Evolutionary conservation across 2,797 vertebrate genomes (phyloP).

Genomic region (Sebastes minor): DNA sequence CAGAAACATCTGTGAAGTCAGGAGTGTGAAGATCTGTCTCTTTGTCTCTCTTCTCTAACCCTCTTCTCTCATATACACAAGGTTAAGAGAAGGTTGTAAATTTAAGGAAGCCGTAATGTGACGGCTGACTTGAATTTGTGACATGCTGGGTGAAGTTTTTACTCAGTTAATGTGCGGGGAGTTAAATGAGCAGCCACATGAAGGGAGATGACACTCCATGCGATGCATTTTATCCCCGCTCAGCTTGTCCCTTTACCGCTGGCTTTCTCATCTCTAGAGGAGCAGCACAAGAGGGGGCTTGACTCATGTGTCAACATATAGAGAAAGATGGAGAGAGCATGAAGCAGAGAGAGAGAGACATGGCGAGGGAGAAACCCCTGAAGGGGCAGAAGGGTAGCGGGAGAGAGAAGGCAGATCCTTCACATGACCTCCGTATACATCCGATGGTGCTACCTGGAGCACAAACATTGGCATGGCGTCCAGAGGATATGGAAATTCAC

Average conservation of each 20-base stretch:
- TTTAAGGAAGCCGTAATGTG: conserved; percentile 17
- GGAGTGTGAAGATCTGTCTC: conserved; percentile 34
- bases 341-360: background rate
- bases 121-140: conserved; percentile 33
- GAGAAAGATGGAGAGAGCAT: conserved; percentile 4
- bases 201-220: conserved; percentile 27
- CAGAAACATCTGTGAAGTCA: conserved; percentile 48
- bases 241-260: background rate
- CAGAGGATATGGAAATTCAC: conserved; percentile 49
- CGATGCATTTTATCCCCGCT: conserved; percentile 3
- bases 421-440: conserved; percentile 51
- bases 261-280: conserved; percentile 8
- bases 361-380: background rate
- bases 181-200: conserved; percentile 55
- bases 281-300: conserved; percentile 6
- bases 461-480: conserved; percentile 39
- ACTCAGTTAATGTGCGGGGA: conserved; percentile 24
- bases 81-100: conserved; percentile 68
- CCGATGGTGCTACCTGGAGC: conserved; percentile 55
- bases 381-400: conserved; percentile 4
- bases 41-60: conserved; percentile 8
- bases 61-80: conserved; percentile 34
- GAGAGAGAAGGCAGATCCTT: conserved; percentile 42
- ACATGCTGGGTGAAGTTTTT: conserved; percentile 17
- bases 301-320: conserved; percentile 25